These are phyloP conservation scores for Trachelus iudaicus DNA, from an alignment of 2,888 invertebrate species.

Conservation along the genomic window DNA sequence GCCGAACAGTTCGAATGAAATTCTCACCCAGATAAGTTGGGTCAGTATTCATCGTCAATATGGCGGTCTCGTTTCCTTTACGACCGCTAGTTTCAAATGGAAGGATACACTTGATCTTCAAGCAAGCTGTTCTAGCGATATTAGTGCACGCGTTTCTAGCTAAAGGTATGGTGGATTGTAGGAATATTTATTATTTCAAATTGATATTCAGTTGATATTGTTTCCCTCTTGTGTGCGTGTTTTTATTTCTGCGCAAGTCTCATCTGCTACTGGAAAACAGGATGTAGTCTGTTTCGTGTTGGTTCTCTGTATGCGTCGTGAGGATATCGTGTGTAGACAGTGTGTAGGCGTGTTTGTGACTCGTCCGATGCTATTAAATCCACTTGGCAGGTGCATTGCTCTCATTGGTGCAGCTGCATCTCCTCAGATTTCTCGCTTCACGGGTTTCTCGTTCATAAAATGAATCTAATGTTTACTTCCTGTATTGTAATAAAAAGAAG, in stretches of 20 bases:
- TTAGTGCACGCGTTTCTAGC: conserved; percentile 32
- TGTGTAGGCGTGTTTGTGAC: conserved; percentile 1
- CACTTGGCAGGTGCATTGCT: conserved; percentile 18
- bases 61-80: conserved; percentile 32
- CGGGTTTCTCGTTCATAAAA: conserved; percentile 42
- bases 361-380: conserved; percentile 28
- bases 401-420: conserved; percentile 28
- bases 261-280: conserved; percentile 27
- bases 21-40: conserved; percentile 37
- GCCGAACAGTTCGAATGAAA: conserved; percentile 41
- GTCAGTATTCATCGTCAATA: conserved; percentile 20
- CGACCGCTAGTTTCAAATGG: conserved; percentile 30
- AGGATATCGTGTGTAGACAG: conserved; percentile 19
- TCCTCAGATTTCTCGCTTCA: conserved; percentile 24
- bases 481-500: conserved; percentile 29
- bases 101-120: conserved; percentile 21
- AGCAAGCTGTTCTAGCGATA: conserved; percentile 30
- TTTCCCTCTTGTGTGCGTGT: conserved; percentile 5
- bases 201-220: not conserved
- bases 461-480: conserved; percentile 52
- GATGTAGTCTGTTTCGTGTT: conserved; percentile 37
- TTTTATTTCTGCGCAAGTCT: conserved; percentile 1
- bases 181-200: conserved; percentile 6
- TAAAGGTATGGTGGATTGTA: conserved; percentile 37
- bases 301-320: conserved; percentile 25